Conservation (phyloP, 2,888 invertebrate genomes). For the Allygus modestus region DNA sequence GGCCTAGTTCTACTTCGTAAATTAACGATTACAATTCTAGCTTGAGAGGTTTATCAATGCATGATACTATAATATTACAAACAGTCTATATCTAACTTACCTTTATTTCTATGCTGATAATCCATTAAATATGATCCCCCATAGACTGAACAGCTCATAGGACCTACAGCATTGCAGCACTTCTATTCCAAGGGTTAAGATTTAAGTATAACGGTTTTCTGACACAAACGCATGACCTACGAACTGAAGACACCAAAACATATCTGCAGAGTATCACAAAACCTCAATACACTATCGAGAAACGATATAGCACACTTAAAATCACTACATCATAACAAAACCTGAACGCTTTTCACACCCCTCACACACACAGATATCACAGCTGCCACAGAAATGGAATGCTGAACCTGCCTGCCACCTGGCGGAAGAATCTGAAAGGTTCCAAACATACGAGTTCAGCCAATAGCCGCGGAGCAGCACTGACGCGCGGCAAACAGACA, state of each 20-base stretch:
- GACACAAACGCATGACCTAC: slow-evolving; percentile 14
- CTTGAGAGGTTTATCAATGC: too few species aligned
- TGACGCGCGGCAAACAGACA: not conserved
- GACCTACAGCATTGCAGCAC: slow-evolving; percentile 62
- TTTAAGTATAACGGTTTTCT: slow-evolving; percentile 50
- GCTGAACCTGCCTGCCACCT: slow-evolving; percentile 38
- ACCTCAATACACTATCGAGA: slow-evolving; percentile 36
- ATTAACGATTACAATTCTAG: too few species aligned
- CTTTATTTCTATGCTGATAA: slow-evolving; percentile 39
- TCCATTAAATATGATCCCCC: slow-evolving; percentile 47
- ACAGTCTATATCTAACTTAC: slow-evolving; percentile 32
- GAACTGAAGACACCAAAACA: slow-evolving; percentile 42
- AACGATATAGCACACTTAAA: slow-evolving; percentile 48
- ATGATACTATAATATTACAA: too few species aligned
- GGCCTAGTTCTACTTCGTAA: too few species aligned
- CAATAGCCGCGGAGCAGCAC: slow-evolving; percentile 33
- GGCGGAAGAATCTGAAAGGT: slow-evolving; percentile 3
- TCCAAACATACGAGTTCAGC: not conserved
- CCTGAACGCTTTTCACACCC: slow-evolving; percentile 59
- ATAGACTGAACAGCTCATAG: slow-evolving; percentile 54
- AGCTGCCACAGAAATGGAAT: slow-evolving; percentile 60
- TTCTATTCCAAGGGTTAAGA: slow-evolving; percentile 60
- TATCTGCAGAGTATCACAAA: slow-evolving; percentile 10
- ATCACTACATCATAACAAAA: slow-evolving; percentile 63
- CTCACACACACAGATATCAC: slow-evolving; percentile 58